A percentile compares a stretch with the other conserved stretches of the same genome.
phyloP scores from a whole-genome alignment of 1,140 invertebrate species.

The Coelopa frigida region DNA sequence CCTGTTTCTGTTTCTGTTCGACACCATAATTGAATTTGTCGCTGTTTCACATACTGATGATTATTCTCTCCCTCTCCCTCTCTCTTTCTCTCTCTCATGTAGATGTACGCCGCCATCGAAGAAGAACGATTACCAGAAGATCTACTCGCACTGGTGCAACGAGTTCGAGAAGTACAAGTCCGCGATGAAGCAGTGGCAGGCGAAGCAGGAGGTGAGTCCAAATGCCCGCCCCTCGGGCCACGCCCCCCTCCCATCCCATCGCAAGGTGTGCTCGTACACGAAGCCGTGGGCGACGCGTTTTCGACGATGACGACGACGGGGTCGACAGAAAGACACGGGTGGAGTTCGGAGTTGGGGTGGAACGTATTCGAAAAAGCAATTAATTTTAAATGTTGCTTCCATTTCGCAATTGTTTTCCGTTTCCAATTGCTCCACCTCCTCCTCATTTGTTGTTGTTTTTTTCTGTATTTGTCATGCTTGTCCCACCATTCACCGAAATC shows the following conservation, averaged over 20 bases:
- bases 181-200: constrained; percentile 69
- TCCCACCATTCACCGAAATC: too few relatives aligned
- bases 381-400: too few relatives aligned
- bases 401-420: too few relatives aligned
- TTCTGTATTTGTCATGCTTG: too few relatives aligned
- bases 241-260: too few relatives aligned
- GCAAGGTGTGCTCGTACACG: not conserved
- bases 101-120: constrained; percentile 62
- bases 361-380: too few relatives aligned
- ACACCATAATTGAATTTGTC: too few relatives aligned
- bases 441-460: too few relatives aligned
- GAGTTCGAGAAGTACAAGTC: constrained; percentile 74
- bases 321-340: too few relatives aligned
- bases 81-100: constrained; percentile 9
- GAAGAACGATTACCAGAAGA: constrained; percentile 64
- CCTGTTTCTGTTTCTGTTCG: not conserved
- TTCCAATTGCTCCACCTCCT: too few relatives aligned
- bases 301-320: not conserved
- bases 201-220: constrained; percentile 59
- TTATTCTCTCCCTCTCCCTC: not conserved
- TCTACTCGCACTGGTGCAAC: constrained; percentile 73
- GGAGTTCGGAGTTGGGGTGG: too few relatives aligned
- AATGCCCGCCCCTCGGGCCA: not conserved
- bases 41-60: not conserved
- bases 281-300: not conserved